Base-by-base conservation (phyloP, 1,140 invertebrate genomes). In the Stenopsyche tienmushanensis region DNA sequence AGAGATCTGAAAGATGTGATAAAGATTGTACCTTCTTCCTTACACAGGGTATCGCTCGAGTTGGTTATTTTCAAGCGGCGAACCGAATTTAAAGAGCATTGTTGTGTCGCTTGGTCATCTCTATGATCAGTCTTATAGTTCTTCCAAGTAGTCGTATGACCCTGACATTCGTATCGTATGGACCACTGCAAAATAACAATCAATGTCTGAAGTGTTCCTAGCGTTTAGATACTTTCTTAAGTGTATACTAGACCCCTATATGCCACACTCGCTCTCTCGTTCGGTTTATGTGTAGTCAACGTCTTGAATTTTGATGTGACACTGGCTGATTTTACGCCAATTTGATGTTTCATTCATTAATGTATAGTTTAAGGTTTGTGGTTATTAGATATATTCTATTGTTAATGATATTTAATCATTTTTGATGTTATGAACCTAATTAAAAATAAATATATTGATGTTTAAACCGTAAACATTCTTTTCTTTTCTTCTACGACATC, bases 1-100 rank as follows among this genome's bases (percentile, higher is more conserved):
- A 41, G 26, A 26, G 54, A 66, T 70, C 64, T 66, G 64, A 64
- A 64, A 62, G 58, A 63, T 70, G 68, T 70, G 68, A 70, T 66
- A 70, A 65, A 70, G 68, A 41, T 70, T 53, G 62, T 66, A 66
- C 64, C 68, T 65, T 67, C 62, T 62, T 65, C 69, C 54, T 65
- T 42, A 55, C 49, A 70, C 69, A 70, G 69, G 69, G 69, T 70
- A 67, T 44, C 26, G 69, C 29, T 58, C 15, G 15, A 44, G 47
- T 42, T 44, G 62, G 62, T 62, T 49, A 65, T 10, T 25, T 20
- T 50, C 23, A 52, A 41, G 26, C 52, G 57, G 52, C 13, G 24
- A 23, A 29, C 20, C n/a, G 60, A 52, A 42, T 62, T 45, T 18
- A 20, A 45, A 15, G 3, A 49, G 18, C 23, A 55, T 34, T 66